phyloP scores from a whole-genome alignment of 2,888 invertebrate genomes.

The Notodonta dromedarius region DNA sequence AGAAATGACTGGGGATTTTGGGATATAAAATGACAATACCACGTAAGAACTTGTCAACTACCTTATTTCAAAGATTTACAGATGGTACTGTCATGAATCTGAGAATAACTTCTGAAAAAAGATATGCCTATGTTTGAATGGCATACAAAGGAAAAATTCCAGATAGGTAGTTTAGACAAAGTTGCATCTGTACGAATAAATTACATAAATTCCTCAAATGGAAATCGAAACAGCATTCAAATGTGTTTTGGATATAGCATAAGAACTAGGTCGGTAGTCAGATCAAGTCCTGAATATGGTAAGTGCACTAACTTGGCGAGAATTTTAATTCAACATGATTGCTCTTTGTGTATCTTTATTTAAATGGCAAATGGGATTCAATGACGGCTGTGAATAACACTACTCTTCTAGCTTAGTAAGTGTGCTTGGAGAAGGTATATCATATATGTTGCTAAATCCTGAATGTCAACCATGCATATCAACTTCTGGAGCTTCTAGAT shows the following conservation, averaged over 20 bases:
- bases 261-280: conserved; percentile 5
- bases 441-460: no score
- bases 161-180: not conserved
- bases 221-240: not conserved
- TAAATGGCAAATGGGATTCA: conserved; percentile 4
- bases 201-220: not conserved
- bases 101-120: not conserved
- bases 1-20: no score
- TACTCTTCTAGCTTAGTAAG: not conserved
- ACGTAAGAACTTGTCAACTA: no score
- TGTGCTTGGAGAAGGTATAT: no score
- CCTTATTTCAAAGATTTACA: no score
- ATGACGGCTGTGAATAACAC: not conserved
- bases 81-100: no score
- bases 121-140: not conserved
- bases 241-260: not conserved
- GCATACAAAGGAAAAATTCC: not conserved
- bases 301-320: not conserved
- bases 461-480: no score
- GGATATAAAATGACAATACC: no score
- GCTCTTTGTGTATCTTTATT: not conserved
- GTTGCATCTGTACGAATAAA: not conserved
- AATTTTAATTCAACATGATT: not conserved
- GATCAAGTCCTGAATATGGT: conserved; percentile 1
- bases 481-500: no score